Evolutionary conservation across 2,888 invertebrate genomes (phyloP).

Genomic region (Aelia acuminata): DNA sequence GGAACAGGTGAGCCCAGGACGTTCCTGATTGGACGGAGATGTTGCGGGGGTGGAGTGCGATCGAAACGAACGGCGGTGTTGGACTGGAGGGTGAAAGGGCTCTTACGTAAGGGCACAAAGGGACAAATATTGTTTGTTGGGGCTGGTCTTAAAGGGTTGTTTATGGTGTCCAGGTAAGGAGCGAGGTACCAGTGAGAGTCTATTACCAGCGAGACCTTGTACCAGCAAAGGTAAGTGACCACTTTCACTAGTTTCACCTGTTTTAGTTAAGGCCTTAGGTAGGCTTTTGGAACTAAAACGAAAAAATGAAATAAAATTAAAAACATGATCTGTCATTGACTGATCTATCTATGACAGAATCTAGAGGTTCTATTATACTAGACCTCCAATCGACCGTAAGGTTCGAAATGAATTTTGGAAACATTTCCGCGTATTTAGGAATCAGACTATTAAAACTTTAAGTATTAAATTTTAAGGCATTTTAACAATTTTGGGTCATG

Average conservation of each 20-base stretch:
- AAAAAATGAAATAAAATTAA: background rate
- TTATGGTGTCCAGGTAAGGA: conserved; percentile 26
- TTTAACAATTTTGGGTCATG: too few relatives aligned
- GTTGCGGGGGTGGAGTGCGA: conserved; percentile 8
- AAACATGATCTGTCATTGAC: too few relatives aligned
- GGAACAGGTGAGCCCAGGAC: background rate
- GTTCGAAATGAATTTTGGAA: background rate
- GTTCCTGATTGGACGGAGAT: background rate
- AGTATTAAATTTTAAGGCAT: too few relatives aligned
- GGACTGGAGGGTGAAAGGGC: conserved; percentile 44
- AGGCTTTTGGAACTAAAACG: too few relatives aligned
- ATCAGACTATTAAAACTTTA: too few relatives aligned
- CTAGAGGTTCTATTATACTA: background rate
- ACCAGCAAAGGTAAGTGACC: conserved; percentile 4
- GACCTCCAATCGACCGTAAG: background rate
- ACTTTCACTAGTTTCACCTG: conserved; percentile 32
- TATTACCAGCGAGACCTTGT: conserved; percentile 18
- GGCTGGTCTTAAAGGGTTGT: conserved; percentile 30
- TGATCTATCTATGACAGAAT: background rate
- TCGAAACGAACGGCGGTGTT: background rate
- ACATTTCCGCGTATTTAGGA: background rate
- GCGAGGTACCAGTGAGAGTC: conserved; percentile 25
- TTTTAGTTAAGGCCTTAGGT: background rate
- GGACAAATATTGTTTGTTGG: conserved; percentile 42
- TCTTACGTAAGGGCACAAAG: conserved; percentile 43